These are phyloP conservation scores for Xylophagus ater DNA, from an alignment of 2,888 invertebrate species.

Conservation along the genomic window DNA sequence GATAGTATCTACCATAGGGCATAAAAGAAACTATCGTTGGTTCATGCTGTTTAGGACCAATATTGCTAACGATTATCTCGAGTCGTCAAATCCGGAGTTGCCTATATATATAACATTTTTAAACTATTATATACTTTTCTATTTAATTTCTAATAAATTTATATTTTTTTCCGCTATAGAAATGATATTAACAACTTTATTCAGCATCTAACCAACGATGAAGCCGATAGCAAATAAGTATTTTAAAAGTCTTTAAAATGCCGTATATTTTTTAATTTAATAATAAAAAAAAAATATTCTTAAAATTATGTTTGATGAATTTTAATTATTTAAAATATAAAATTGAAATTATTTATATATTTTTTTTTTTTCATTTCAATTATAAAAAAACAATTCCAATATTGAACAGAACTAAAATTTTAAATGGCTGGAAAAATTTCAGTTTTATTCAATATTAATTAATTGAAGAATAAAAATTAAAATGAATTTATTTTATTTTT, in stretches of 20 bases:
- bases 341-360: constrained; percentile 19
- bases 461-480: neutral
- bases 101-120: neutral
- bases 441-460: constrained; percentile 14
- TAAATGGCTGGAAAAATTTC: constrained; percentile 19
- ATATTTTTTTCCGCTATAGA: constrained; percentile 18
- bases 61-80: too few relatives aligned
- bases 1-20: too few relatives aligned
- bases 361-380: too few relatives aligned
- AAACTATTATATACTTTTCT: neutral
- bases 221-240: too few relatives aligned
- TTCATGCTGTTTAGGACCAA: too few relatives aligned
- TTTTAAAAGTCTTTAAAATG: neutral
- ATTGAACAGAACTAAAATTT: too few relatives aligned
- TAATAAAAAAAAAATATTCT: neutral
- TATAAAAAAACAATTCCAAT: too few relatives aligned
- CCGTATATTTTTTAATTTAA: constrained; percentile 1
- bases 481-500: too few relatives aligned
- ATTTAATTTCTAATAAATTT: constrained; percentile 4
- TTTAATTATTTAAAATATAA: too few relatives aligned
- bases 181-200: constrained; percentile 26
- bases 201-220: constrained; percentile 21
- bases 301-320: too few relatives aligned
- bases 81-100: too few relatives aligned
- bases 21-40: too few relatives aligned